Base-by-base conservation (phyloP, 2,888 invertebrate species). In the Dryocosmus kuriphilus region DNA sequence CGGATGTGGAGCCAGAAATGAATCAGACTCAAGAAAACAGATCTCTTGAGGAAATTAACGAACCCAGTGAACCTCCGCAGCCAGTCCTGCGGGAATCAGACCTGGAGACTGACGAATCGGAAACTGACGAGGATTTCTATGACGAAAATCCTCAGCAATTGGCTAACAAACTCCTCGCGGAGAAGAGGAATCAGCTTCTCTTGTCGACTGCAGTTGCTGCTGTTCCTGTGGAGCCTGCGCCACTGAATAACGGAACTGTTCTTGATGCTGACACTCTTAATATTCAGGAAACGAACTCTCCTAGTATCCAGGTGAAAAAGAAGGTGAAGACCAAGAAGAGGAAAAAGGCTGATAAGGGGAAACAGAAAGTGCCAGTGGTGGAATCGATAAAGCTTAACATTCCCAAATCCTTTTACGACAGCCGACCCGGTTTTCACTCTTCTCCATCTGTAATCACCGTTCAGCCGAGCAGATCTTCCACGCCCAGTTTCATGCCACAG, bases 81-180 rank as follows among this genome's bases (percentile, higher is more conserved):
- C 93, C 94, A 1, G 92, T 94, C 1, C 94, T 97, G 80, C 93
- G 94, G 51, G 97, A 97, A 92, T 96, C 96, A 0, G 97, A 97
- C 91, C 93, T 97, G 74, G 97, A 97, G 85, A 97, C 97, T 0
- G 95, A 96, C 22, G 96, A 97, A 90, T 95, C 96, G 73, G 96
- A 96, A 82, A 97, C 97, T 0, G 97, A 97, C 90, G 97, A 97
- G 92, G 97, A 97, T 85, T 97, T 97, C 91, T 97, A 97, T 89
- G 97, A 97, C 89, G 94, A 96, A 86, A 94, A 96, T 90, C 97
- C 97, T 0, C 96, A 96, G 86, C 93, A 93, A 86, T 90, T 95
- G 80, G 96, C 96, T 1, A 95, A 94, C 83, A 96, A 96, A 89
- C 85, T 96, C 76, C 90, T 96, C 71, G 95, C 95, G 16, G 96